Conservation (phyloP, 2,113 vertebrate species). For the Glaucomys volans region DNA sequence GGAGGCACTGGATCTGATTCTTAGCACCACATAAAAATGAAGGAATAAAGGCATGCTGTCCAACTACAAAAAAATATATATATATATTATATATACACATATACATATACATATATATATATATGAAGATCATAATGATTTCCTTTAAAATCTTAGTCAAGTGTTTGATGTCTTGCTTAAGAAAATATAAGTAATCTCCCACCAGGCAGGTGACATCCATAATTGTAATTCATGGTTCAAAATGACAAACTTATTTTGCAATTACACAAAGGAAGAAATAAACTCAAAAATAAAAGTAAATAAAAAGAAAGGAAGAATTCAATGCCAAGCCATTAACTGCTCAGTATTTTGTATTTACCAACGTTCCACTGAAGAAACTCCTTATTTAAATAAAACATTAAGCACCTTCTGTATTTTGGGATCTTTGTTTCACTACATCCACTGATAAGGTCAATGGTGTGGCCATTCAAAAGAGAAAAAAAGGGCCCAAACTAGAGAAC, state of each 20-base stretch:
- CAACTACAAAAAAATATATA: too few species aligned
- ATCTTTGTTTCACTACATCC: neutral
- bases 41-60: too few species aligned
- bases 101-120: too few species aligned
- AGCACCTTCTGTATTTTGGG: neutral
- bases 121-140: neutral
- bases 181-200: neutral
- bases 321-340: constrained; percentile 7
- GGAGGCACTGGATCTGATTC: too few species aligned
- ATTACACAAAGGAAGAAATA: constrained; percentile 22
- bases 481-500: neutral
- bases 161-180: neutral
- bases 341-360: neutral
- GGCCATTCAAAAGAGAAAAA: neutral
- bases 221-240: neutral
- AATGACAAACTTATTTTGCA: neutral
- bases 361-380: neutral
- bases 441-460: neutral
- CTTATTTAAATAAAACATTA: constrained; percentile 4
- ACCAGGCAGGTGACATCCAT: neutral
- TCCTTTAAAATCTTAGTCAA: neutral
- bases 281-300: neutral
- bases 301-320: neutral
- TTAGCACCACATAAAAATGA: too few species aligned
- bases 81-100: too few species aligned